Base-by-base conservation (phyloP, 2,888 invertebrate species). In the Odontocerum albicorne region DNA sequence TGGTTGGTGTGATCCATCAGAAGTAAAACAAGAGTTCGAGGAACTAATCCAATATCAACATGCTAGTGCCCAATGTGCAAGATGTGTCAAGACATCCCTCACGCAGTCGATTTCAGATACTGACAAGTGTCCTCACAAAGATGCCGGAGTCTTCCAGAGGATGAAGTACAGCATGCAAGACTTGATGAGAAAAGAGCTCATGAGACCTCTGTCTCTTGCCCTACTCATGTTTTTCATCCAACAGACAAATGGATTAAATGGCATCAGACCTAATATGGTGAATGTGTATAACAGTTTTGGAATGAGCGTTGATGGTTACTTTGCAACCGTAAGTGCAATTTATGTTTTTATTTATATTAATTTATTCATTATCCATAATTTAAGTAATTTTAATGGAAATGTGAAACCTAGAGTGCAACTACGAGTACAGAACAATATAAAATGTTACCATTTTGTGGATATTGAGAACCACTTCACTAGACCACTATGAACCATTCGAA, bases 201-300 rank as follows among this genome's bases (percentile, higher is more conserved):
- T 78, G 63, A 72, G 77, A 45, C 82, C 82, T 0, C 75, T 82
- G 22, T 61, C 65, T 4, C 61, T 82, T 10, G 79, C 81, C 1
- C 70, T 80, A 64, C 72, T 74, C 0, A 79, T 79, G 64, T 82
- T 82, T 67, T 68, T 79, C 27, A 78, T 81, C 52, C 70, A 76
- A 33, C 75, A 77, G 4, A 73, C 79, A 66, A 75, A 79, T 46
- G 82, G 81, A 0, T 62, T 78, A 2, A 59, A 70, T 7, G 72
- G 79, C 0, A 70, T 81, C n/a, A 71, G 76, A 49, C 80, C 82
- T 0, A 82, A 80, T 62, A 75, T 81, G 73, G 76, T 82, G 6
- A 80, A 80, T 49, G 65, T 81, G 10, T 80, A 79, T 62, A 74
- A 72, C 56, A 65, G 68, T 27, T 68, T 68, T 51, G 59, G 65